Evolutionary conservation across 1,140 invertebrate genomes (phyloP), one percentile per base, ranked within the genome.

Genomic region (Bicyclus anynana): DNA sequence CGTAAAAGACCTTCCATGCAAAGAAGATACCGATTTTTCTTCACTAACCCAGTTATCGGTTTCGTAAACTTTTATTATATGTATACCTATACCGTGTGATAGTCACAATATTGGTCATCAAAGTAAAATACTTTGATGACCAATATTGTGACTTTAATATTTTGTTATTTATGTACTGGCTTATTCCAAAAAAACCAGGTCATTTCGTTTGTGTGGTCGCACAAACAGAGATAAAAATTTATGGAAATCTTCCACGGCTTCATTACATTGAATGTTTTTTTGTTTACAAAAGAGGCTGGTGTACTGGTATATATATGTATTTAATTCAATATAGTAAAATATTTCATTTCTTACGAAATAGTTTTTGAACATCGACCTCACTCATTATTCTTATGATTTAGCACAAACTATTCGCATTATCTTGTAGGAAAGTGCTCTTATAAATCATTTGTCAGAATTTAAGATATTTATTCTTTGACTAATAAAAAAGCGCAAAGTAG

Each of bases 11-110:
- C 13, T 14, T 14, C 13, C 35, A 4, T 38, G 16, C n/a, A 14
- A 14, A 5, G 14, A 4, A 16, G 16, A 38, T 38, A 38, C 13
- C 37, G 13, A 38, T 5, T 38, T 1, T 38, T 38, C 37, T 38
- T 38, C 37, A 38, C 16, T 38, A 14, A 38, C 37, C 37, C 37
- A 38, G 37, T 16, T 38, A 38, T 38, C n/a, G n/a, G n/a, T n/a
- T n/a, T n/a, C n/a, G n/a, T n/a, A n/a, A n/a, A n/a, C n/a, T n/a
- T n/a, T n/a, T n/a, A n/a, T n/a, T n/a, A n/a, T n/a, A n/a, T n/a
- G n/a, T n/a, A n/a, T n/a, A n/a, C n/a, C n/a, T n/a, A n/a, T n/a
- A n/a, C n/a, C n/a, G n/a, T n/a, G n/a, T n/a, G n/a, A n/a, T n/a
- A n/a, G n/a, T n/a, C n/a, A n/a, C n/a, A n/a, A n/a, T n/a, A n/a